Evolutionary conservation across 2,113 vertebrate genomes (phyloP).

Genomic region (Fukomys damarensis): DNA sequence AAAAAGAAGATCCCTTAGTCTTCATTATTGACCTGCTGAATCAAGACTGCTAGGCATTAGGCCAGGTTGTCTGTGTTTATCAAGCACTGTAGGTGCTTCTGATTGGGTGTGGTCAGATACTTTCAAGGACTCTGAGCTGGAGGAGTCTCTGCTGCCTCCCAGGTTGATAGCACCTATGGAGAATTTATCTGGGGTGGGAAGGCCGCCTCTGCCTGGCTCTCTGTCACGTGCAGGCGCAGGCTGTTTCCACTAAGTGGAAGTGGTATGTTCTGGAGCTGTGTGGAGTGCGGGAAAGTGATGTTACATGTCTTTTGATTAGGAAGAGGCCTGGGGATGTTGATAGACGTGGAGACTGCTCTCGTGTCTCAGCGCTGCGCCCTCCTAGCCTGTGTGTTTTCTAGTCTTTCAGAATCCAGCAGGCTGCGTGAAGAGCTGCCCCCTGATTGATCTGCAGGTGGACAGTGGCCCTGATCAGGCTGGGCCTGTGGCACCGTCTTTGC

Average conservation of each 20-base stretch:
- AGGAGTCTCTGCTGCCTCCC: not conserved
- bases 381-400: not conserved
- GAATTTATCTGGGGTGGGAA: not conserved
- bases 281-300: not conserved
- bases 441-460: conserved; percentile 91
- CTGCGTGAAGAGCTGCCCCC: conserved; percentile 87
- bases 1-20: not conserved
- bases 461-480: not conserved
- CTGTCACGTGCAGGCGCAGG: not conserved
- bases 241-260: not conserved
- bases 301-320: not conserved
- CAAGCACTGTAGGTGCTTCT: not conserved
- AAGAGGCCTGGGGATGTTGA: not conserved
- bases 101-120: not conserved
- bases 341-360: not conserved
- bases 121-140: not conserved
- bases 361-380: fast-evolving
- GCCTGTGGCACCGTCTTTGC: conserved; percentile 68
- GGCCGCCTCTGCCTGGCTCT: not conserved
- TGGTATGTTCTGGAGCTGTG: not conserved
- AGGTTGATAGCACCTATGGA: not conserved
- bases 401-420: conserved; percentile 73
- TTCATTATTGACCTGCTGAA: not conserved
- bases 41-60: not conserved
- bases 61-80: not conserved